These are phyloP conservation scores for Drosophila ficusphila DNA, from an alignment of 1,140 invertebrate genomes.

Conservation along the genomic window DNA sequence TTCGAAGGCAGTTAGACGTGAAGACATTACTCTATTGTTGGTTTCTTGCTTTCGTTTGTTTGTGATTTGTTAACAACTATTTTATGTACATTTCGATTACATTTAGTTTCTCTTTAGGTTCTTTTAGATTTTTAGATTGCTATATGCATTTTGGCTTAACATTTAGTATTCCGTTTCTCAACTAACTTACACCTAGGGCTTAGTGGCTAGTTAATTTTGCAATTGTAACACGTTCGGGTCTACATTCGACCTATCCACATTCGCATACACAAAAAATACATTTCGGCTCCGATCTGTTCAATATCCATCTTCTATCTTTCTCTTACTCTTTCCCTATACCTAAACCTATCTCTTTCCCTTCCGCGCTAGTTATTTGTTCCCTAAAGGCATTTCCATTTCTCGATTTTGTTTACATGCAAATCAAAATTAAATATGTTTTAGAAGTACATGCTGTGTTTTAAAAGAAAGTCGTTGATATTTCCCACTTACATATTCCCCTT, in stretches of 20 bases:
- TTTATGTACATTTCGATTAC: constrained; percentile 20
- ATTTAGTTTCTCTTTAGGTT: constrained; percentile 5
- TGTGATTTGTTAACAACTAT: constrained; percentile 26
- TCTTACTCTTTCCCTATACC: constrained; percentile 1
- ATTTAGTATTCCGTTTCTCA: constrained; percentile 41
- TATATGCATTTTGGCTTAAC: constrained; percentile 51
- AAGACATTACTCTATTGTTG: constrained; percentile 31
- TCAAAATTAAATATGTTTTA: background rate
- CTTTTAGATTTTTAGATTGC: constrained; percentile 22
- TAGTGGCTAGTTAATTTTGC: constrained; percentile 32
- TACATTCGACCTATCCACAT: background rate
- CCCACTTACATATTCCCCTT: background rate
- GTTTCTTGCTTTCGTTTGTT: constrained; percentile 34
- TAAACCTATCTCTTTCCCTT: constrained; percentile 14
- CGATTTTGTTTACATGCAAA: constrained; percentile 22
- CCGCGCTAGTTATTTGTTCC: constrained; percentile 63
- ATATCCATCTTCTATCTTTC: constrained; percentile 22
- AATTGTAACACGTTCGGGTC: constrained; percentile 26
- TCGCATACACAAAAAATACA: constrained; percentile 54
- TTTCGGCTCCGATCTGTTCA: constrained; percentile 25
- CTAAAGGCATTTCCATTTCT: constrained; percentile 70
- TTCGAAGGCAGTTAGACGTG: constrained; percentile 69
- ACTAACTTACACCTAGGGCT: constrained; percentile 25
- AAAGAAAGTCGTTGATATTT: constrained; percentile 29
- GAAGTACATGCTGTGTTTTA: background rate